Conservation (phyloP, 2,888 invertebrate genomes). For the Phytoseiulus persimilis region DNA sequence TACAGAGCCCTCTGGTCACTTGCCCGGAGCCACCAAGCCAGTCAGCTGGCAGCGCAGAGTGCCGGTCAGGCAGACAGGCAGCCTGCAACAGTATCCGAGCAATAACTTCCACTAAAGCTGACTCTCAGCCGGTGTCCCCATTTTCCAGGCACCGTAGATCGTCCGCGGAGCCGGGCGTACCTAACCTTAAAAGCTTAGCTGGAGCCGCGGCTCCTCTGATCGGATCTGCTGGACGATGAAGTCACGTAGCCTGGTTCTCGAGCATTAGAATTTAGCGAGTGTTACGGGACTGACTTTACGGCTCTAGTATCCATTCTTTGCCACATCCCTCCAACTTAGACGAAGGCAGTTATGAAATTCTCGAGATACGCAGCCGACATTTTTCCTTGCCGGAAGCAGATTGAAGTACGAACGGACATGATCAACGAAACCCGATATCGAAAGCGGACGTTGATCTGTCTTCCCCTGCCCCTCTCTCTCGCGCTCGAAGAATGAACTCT, state of each 20-base stretch:
- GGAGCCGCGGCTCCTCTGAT: background rate
- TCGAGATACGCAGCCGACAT: too few relatives aligned
- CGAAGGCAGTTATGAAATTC: too few relatives aligned
- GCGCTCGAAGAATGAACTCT: too few relatives aligned
- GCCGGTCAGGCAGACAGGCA: background rate
- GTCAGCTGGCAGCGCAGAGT: background rate
- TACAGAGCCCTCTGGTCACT: background rate
- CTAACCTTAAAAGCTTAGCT: background rate
- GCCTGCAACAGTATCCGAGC: background rate
- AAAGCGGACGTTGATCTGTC: too few relatives aligned
- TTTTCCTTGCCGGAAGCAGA: too few relatives aligned
- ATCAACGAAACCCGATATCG: too few relatives aligned
- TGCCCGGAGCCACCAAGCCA: background rate
- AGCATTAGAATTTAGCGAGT: background rate
- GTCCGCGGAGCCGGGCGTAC: background rate
- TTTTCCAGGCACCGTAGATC: background rate
- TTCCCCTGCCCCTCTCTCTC: too few relatives aligned
- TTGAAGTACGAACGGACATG: too few relatives aligned
- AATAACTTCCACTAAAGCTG: background rate
- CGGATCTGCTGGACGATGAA: background rate
- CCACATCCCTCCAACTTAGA: too few relatives aligned
- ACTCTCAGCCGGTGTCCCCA: background rate
- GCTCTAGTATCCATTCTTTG: background rate
- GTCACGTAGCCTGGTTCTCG: background rate
- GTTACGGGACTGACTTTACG: background rate